Evolutionary conservation across 2,888 invertebrate genomes (phyloP), one percentile per base, ranked within the genome.

Genomic region (Hartigia nigra): DNA sequence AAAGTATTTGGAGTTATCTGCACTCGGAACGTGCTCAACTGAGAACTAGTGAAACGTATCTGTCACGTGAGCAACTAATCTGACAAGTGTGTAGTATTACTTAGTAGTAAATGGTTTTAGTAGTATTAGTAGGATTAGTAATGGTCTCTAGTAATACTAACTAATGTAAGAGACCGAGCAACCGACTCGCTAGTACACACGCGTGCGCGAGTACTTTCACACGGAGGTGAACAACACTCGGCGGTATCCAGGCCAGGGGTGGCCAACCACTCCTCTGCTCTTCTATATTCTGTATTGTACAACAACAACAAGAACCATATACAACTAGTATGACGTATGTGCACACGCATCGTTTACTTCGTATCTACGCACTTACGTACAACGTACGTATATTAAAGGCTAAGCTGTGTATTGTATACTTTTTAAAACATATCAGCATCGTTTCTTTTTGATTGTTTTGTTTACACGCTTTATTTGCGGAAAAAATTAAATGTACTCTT

Each of bases 171-270:
- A 55, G 39, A 55, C 39, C 23, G 1, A 55, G 39, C 23, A 55
- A 55, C 39, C 39, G 39, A 55, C 23, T 55, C 23, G 39, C 39
- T 23, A 55, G 39, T 55, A 55, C 23, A 23, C 23, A 74, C 74
- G 69, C 75, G 70, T 34, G 72, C 32, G 72, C 85, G 86, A 87
- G 86, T 88, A 90, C 90, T 90, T 90, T 90, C 90, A 89, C 89
- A 88, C 87, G 86, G 89, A 89, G 90, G 90, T 89, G 89, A 90
- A 90, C 89, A 90, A 90, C 90, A 90, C 87, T 86, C 82, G 82
- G 83, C 86, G 90, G 89, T 90, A 90, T 90, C 90, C 87, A 89
- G 90, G 90, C 89, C 90, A 90, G 90, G 89, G 90, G 90, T 90
- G 89, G 89, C 88, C 89, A 90, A 90, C 89, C 87, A 86, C 86